phyloP scores from a whole-genome alignment of 1,140 invertebrate species.

The Cataglyphis hispanica region DNA sequence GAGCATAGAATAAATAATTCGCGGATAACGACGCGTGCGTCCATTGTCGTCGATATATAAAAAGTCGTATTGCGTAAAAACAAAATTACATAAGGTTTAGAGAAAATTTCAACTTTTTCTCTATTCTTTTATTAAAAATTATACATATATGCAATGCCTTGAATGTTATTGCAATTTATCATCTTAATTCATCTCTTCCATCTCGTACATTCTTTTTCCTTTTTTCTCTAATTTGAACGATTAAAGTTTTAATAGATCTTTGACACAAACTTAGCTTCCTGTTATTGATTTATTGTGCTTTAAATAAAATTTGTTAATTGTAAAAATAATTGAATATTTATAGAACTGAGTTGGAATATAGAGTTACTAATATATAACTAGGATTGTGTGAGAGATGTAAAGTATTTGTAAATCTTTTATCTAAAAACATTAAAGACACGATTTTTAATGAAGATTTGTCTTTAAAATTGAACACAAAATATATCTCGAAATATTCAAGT shows the following conservation, averaged over 20 bases:
- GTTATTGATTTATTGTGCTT: slow-evolving; percentile 19
- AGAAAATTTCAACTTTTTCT: background rate
- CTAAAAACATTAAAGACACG: background rate
- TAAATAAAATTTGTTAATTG: background rate
- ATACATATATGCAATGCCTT: background rate
- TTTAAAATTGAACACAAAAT: background rate
- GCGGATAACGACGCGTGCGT: slow-evolving; percentile 22
- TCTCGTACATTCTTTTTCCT: background rate
- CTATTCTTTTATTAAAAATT: slow-evolving; percentile 8
- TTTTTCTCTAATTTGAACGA: background rate
- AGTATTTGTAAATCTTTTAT: slow-evolving; percentile 26
- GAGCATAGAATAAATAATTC: slow-evolving; percentile 56
- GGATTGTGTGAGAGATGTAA: background rate
- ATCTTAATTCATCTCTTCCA: background rate
- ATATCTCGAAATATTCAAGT: background rate
- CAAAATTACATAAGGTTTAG: slow-evolving; percentile 10
- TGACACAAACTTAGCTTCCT: background rate
- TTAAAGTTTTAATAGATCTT: slow-evolving; percentile 2
- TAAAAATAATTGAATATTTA: slow-evolving; percentile 23
- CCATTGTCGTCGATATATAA: slow-evolving; percentile 17
- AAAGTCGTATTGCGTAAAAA: background rate
- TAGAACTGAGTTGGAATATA: background rate
- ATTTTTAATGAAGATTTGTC: slow-evolving; percentile 12
- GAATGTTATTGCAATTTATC: slow-evolving; percentile 20
- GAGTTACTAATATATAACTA: background rate